Percentiles rank a stretch among this genome's conserved stretches.
Evolutionary conservation across 2,888 invertebrate genomes (phyloP).

Genomic region (Harpalus rufipes): DNA sequence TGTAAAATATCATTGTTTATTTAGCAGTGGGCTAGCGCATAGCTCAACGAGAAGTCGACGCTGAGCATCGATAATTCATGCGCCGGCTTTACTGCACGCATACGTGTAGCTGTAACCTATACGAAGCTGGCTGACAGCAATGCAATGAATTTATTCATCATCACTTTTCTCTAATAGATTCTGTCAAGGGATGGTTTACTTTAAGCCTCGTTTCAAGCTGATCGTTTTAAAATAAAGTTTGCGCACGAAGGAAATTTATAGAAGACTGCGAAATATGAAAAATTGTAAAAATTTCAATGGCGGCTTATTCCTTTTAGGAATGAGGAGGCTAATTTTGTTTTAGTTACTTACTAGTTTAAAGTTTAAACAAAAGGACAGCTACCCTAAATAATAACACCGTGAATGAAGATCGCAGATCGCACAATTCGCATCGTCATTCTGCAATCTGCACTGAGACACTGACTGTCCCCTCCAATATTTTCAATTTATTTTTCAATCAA

Average conservation of each 20-base stretch:
- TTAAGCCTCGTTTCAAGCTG: neutral
- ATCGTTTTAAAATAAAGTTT: neutral
- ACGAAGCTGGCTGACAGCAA: neutral
- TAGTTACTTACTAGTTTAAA: too few species aligned
- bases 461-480: too few species aligned
- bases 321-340: too few species aligned
- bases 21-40: slow-evolving; percentile 27
- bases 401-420: too few species aligned
- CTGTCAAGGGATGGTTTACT: neutral
- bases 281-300: too few species aligned
- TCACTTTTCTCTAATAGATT: slow-evolving; percentile 2
- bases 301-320: too few species aligned
- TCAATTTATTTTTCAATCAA: too few species aligned
- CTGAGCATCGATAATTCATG: slow-evolving; percentile 62
- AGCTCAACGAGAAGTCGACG: slow-evolving; percentile 21
- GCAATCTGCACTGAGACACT: too few species aligned
- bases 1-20: slow-evolving; percentile 60
- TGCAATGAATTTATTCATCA: neutral
- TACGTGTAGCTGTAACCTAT: neutral
- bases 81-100: slow-evolving; percentile 19
- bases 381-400: too few species aligned
- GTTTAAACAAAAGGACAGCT: too few species aligned
- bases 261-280: neutral
- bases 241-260: neutral
- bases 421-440: too few species aligned